phyloP scores from a whole-genome alignment of 2,113 vertebrate genomes.

The Narcine bancroftii region DNA sequence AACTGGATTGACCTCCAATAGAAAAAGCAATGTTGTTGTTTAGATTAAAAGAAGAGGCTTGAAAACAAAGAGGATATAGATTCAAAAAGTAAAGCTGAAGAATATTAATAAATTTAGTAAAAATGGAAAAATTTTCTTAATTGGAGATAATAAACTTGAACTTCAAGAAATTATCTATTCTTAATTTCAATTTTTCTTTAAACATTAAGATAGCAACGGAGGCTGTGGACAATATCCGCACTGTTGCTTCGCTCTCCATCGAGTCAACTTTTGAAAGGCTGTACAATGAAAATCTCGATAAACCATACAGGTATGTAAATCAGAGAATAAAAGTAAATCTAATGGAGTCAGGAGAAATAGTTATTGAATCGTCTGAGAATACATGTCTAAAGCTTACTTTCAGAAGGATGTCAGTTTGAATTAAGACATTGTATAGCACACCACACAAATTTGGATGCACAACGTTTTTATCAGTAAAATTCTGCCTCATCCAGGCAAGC shows the following conservation, averaged over 20 bases:
- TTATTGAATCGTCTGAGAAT: not conserved
- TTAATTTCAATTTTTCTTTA: constrained; percentile 31
- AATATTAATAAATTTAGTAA: not conserved
- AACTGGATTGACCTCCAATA: not conserved
- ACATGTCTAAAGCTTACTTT: not conserved
- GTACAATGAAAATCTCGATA: constrained; percentile 44
- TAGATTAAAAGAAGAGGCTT: not conserved
- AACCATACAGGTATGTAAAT: constrained; percentile 42
- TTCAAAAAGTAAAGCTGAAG: not conserved
- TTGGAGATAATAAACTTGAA: not conserved
- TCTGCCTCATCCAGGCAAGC: not conserved
- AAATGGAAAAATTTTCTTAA: not conserved
- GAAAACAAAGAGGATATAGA: not conserved
- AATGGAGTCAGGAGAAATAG: not conserved
- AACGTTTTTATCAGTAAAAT: not conserved
- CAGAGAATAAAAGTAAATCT: not conserved
- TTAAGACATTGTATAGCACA: not conserved
- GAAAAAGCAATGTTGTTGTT: not conserved
- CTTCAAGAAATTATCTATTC: not conserved
- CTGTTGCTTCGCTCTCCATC: constrained; percentile 48
- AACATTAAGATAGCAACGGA: constrained; percentile 46
- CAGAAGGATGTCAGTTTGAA: not conserved
- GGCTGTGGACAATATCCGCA: constrained; percentile 47
- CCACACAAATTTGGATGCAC: not conserved
- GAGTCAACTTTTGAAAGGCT: constrained; percentile 45